A percentile compares a stretch with the other conserved stretches of the same genome.
phyloP scores from a whole-genome alignment of 2,113 vertebrate species.

The Thinocorus orbignyianus region DNA sequence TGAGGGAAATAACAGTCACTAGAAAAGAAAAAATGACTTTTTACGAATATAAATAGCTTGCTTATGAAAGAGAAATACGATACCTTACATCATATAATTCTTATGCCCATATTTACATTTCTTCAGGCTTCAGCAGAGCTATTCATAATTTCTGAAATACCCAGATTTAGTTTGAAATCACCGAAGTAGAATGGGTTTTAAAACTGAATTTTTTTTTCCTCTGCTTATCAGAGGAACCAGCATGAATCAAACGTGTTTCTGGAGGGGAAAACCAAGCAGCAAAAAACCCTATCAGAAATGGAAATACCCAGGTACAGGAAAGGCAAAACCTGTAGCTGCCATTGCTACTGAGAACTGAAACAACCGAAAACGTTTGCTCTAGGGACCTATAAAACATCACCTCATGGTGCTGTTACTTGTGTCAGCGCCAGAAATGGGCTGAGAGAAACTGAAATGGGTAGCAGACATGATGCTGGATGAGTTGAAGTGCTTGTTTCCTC shows the following conservation, averaged over 20 bases:
- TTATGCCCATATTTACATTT: neutral
- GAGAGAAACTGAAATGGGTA: neutral
- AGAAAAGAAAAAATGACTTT: neutral
- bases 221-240: neutral
- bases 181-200: neutral
- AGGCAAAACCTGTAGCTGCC: neutral
- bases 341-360: neutral
- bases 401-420: neutral
- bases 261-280: neutral
- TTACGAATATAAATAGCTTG: neutral
- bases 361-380: neutral
- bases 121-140: constrained; percentile 2
- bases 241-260: neutral
- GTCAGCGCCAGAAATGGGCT: neutral
- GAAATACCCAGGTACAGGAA: neutral
- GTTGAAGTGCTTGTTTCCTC: neutral
- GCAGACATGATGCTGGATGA: neutral
- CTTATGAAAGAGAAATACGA: neutral
- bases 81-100: neutral
- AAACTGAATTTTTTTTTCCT: neutral
- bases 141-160: neutral
- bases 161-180: neutral
- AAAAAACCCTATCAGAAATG: neutral
- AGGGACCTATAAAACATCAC: neutral
- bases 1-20: neutral